A percentile compares a stretch with the other conserved stretches of the same genome.
phyloP scores from a whole-genome alignment of 2,113 vertebrate species.

The Ictalurus furcatus region DNA sequence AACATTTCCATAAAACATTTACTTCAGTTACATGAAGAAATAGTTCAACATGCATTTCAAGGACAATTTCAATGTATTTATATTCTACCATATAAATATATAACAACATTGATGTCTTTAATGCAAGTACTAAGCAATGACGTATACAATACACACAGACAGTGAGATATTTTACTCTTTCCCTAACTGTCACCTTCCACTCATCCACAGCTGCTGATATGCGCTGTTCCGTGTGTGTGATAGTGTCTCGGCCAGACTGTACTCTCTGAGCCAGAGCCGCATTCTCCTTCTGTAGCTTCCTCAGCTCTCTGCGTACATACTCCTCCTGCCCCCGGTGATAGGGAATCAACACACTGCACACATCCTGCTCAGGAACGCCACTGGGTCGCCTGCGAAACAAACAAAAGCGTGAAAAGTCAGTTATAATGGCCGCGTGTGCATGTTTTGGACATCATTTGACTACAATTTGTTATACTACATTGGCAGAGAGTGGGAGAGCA shows the following conservation, averaged over 20 bases:
- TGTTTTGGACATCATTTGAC: not conserved
- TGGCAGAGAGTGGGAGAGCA: too few species aligned
- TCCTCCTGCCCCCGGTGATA: slow-evolving; percentile 73
- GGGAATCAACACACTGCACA: slow-evolving; percentile 71
- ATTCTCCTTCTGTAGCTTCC: slow-evolving; percentile 70
- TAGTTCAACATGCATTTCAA: not conserved
- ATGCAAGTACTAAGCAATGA: not conserved
- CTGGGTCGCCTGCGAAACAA: slow-evolving; percentile 69
- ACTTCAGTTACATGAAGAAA: not conserved
- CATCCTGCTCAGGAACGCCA: slow-evolving; percentile 73
- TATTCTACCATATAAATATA: not conserved
- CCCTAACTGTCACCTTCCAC: slow-evolving; percentile 68
- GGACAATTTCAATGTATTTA: not conserved
- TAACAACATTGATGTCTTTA: not conserved
- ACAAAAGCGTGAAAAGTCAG: not conserved
- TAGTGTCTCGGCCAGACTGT: slow-evolving; percentile 64
- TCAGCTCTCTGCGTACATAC: slow-evolving; percentile 67
- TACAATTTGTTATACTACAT: not conserved
- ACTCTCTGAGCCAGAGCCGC: slow-evolving; percentile 67
- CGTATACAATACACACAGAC: not conserved
- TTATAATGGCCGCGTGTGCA: not conserved
- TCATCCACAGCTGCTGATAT: slow-evolving; percentile 68
- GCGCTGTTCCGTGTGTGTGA: slow-evolving; percentile 63
- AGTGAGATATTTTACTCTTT: not conserved
- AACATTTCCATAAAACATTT: not conserved